These are phyloP conservation scores for Operophtera brumata DNA, from an alignment of 2,888 invertebrate species.

Conservation along the genomic window DNA sequence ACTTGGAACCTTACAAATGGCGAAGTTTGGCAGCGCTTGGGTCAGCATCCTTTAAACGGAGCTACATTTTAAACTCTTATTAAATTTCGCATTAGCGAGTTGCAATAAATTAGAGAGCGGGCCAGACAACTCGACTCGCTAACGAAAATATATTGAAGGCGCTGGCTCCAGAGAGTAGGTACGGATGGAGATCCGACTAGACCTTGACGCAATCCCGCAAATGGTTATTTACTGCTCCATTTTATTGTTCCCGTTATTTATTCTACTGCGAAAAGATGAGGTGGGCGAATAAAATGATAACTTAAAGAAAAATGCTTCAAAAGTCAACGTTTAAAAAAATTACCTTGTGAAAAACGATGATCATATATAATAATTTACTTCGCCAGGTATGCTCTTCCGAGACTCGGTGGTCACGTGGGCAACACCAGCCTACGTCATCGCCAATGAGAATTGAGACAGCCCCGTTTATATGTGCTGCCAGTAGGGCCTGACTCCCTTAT, in stretches of 20 bases:
- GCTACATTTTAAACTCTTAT: slow-evolving; percentile 48
- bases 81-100: slow-evolving; percentile 60
- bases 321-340: neutral
- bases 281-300: slow-evolving; percentile 11
- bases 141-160: slow-evolving; percentile 58
- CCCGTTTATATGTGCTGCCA: too few relatives aligned
- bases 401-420: too few relatives aligned
- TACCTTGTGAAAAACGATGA: too few relatives aligned
- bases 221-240: slow-evolving; percentile 34
- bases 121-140: slow-evolving; percentile 44
- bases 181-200: slow-evolving; percentile 24
- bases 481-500: too few relatives aligned
- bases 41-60: slow-evolving; percentile 27
- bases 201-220: slow-evolving; percentile 32
- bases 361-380: too few relatives aligned
- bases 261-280: slow-evolving; percentile 10
- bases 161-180: slow-evolving; percentile 20
- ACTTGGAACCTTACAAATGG: slow-evolving; percentile 6
- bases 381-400: too few relatives aligned
- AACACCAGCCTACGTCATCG: too few relatives aligned
- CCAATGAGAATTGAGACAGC: too few relatives aligned
- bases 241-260: slow-evolving; percentile 23
- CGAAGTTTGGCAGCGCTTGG: slow-evolving; percentile 18
- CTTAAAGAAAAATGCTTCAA: slow-evolving; percentile 1
- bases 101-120: slow-evolving; percentile 58